Evolutionary conservation across 2,113 vertebrate species (phyloP).

Genomic region (Ochotona princeps): DNA sequence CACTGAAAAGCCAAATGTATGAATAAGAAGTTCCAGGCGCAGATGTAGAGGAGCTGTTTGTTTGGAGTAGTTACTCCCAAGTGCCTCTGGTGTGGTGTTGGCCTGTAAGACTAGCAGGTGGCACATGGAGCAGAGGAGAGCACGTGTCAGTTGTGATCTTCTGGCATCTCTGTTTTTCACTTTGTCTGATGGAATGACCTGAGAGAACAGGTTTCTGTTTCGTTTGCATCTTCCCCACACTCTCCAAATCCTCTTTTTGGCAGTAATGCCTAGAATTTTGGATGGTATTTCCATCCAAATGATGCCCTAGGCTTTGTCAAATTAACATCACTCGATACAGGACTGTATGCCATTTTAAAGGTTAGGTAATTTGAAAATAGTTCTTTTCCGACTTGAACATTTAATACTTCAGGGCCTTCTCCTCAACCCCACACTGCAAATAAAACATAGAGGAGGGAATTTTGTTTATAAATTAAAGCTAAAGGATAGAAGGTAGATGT

Average conservation of each 20-base stretch:
- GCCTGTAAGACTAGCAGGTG: not conserved
- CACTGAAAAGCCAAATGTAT: not conserved
- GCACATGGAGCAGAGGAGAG: not conserved
- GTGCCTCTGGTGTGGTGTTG: not conserved
- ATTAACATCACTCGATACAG: not conserved
- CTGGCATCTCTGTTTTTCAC: not conserved
- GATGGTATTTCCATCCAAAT: not conserved
- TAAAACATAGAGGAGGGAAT: not conserved
- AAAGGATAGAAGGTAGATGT: conserved; percentile 24
- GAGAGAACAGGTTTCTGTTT: not conserved
- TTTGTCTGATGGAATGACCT: not conserved
- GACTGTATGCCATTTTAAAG: not conserved
- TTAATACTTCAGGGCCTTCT: not conserved
- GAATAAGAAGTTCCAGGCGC: not conserved
- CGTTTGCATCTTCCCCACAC: not conserved
- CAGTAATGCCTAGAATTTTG: not conserved
- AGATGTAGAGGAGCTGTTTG: not conserved
- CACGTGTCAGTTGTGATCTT: not conserved
- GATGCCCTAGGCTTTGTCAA: not conserved
- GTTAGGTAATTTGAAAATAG: not conserved
- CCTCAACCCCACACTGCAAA: not conserved
- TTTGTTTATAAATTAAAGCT: not conserved
- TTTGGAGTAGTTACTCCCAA: not conserved
- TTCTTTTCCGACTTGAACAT: not conserved
- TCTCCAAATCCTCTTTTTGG: not conserved